Conservation (phyloP, 2,888 invertebrate genomes). For the Melipona beecheii region DNA sequence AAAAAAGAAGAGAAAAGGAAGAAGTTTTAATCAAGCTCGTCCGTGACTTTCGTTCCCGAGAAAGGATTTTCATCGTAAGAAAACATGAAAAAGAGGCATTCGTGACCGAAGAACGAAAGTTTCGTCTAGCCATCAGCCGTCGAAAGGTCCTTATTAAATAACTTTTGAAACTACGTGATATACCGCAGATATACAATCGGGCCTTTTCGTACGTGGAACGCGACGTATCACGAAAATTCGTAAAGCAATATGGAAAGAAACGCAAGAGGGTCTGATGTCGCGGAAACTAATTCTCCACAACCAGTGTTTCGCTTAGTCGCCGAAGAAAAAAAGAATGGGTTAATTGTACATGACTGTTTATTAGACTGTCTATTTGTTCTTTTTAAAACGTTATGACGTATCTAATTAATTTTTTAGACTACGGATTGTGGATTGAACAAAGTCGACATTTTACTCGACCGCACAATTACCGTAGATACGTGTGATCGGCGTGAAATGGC, state of each 20-base stretch:
- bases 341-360: too few relatives aligned
- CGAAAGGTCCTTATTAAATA: slow-evolving; percentile 57
- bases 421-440: neutral
- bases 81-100: slow-evolving; percentile 5
- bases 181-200: slow-evolving; percentile 16
- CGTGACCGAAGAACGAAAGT: slow-evolving; percentile 24
- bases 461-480: slow-evolving; percentile 19
- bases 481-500: neutral
- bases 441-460: neutral
- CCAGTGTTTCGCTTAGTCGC: too few relatives aligned
- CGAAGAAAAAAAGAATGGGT: too few relatives aligned
- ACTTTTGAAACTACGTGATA: slow-evolving; percentile 55
- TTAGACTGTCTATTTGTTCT: too few relatives aligned
- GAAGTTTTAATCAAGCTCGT: slow-evolving; percentile 37
- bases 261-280: too few relatives aligned
- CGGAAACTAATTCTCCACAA: neutral
- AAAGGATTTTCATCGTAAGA: slow-evolving; percentile 6
- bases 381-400: too few relatives aligned
- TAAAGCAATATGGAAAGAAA: neutral
- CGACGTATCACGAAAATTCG: neutral
- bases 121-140: slow-evolving; percentile 29
- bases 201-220: neutral
- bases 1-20: neutral
- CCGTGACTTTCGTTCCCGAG: slow-evolving; percentile 13
- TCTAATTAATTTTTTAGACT: too few relatives aligned